Evolutionary conservation across 2,797 vertebrate species (phyloP).

Genomic region (Eulemur coronatus): DNA sequence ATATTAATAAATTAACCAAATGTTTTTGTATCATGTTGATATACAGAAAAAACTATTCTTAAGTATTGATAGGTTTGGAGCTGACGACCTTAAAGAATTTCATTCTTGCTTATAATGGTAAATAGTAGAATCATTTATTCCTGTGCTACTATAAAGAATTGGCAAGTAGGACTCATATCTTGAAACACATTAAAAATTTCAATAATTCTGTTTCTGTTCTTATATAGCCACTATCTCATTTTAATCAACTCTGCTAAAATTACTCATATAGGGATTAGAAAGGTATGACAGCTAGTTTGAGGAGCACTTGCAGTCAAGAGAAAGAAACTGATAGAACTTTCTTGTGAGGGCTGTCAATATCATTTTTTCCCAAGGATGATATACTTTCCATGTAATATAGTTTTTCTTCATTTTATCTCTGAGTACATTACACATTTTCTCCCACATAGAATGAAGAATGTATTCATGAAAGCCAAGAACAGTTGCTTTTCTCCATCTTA

Average conservation of each 20-base stretch:
- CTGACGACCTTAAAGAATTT: neutral
- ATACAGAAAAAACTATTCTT: neutral
- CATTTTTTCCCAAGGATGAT: neutral
- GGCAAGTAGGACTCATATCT: neutral
- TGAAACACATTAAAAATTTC: neutral
- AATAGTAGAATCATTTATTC: neutral
- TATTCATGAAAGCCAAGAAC: neutral
- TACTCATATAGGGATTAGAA: neutral
- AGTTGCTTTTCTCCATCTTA: neutral
- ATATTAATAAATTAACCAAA: neutral
- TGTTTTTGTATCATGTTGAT: neutral
- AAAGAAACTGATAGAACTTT: neutral
- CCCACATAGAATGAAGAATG: neutral
- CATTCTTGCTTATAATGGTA: neutral
- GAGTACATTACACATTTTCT: neutral
- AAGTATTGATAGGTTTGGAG: neutral
- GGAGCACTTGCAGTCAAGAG: neutral
- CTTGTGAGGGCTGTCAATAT: neutral
- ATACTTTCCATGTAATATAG: neutral
- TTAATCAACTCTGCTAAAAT: conserved; percentile 9
- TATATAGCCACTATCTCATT: neutral
- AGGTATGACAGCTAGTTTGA: neutral
- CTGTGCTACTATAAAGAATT: neutral
- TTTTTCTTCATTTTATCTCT: neutral
- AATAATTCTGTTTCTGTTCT: neutral